Evolutionary conservation across 2,113 vertebrate species (phyloP), one percentile per base, ranked within the genome.

Genomic region (Falcunculus frontatus): DNA sequence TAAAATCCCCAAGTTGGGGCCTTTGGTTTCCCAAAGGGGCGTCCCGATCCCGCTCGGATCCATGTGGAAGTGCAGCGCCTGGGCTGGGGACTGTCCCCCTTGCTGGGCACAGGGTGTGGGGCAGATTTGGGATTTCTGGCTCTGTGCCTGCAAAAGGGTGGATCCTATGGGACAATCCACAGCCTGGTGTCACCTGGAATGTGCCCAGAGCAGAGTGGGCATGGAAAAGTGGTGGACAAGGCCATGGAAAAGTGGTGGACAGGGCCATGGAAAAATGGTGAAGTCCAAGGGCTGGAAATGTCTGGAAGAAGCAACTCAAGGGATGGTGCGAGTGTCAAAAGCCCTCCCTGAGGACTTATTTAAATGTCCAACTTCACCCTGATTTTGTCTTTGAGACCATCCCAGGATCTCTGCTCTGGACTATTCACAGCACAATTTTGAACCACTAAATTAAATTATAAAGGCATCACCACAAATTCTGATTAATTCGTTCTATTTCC

Each of bases 41-140:
- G 0, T 67, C 65, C 32, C 0, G 4, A 44, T 89, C 44, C 62
- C 3, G 10, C 81, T 69, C 0, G 3, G 62, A 33, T 65, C 5
- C 29, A 7, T 25, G 80, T 25, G 73, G 69, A 53, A 87, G 47
- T 1, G 56, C 55, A 37, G 26, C 0, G 0, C 13, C 10, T 9
- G 1, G 4, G 5, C 25, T 4, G 1, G 35, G 60, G 13, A 18
- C 1, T 1, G 4, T 39, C 13, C 23, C 26, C 27, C 15, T 4
- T 3, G 15, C 27, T n/a, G 49, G 39, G 11, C 25, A 3, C 1
- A 1, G 29, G 11, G 4, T 14, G 12, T 11, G 32, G 33, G 53
- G 37, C 1, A 3, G 13, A 33, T 56, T 33, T 81, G 52, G 65
- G 56, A 37, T 25, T 42, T 46, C 1, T 29, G 63, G 20, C 26